Base-by-base conservation (phyloP, 1,140 invertebrate genomes). In the Lasioglossum baleicum region DNA sequence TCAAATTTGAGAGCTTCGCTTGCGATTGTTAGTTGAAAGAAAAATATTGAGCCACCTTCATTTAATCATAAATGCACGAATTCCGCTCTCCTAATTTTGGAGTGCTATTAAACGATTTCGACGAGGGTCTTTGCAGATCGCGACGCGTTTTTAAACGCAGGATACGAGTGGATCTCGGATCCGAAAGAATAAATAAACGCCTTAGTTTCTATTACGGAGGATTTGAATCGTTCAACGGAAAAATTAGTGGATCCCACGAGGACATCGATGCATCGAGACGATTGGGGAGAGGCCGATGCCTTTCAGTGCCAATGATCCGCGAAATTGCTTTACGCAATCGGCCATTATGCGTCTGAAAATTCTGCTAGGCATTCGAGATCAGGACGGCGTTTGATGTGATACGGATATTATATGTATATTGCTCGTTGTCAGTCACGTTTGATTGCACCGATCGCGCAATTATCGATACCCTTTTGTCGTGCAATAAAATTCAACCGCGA, bases 311-410 rank as follows among this genome's bases (percentile, higher is more conserved):
- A 88, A 89, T 88, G 88, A 89, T 78, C 85, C 85, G 84, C 79
- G 85, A 89, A 89, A 89, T 89, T 89, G 88, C 87, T 88, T 87
- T 88, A 88, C 85, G 84, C 88, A 85, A 87, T 82, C 82, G 82
- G 83, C 81, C 75, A 88, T 88, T 87, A 89, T 87, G 86, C 84
- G 81, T 72, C 74, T 78, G 85, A 88, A 88, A 88, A 88, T 85
- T 88, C 87, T 79, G 79, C 82, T 71, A 69, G 72, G 74, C 61
- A 81, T 81, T 82, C 74, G 67, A 64, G 82, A 87, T 77, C 74
- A 51, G 40, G 26, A 65, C 72, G 81, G 31, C 82, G 82, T 85
- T 85, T 85, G 80, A 85, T 86, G 77, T 75, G 83, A 85, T 85
- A 85, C 83, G 84, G 85, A 86, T 86, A 86, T 86, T 85, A 85